Base-by-base conservation (phyloP, 2,113 vertebrate genomes). In the Cyprinus carpio region DNA sequence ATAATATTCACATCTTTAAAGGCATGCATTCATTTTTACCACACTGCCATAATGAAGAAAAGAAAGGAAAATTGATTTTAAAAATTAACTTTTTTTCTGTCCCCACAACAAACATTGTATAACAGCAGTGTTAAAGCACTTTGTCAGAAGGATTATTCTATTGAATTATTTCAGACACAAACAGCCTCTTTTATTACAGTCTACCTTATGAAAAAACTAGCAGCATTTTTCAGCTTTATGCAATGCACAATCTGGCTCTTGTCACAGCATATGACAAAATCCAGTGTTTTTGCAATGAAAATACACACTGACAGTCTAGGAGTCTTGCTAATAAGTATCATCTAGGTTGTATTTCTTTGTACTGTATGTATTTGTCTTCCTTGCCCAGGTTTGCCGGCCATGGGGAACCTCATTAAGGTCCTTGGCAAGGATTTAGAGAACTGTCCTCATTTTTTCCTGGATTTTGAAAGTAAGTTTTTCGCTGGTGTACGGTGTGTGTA, bases 391-490 rank as follows among this genome's bases (percentile, higher is more conserved):
- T 95, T 94, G 93, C 96, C 93, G 95, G 96, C 94, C 96, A 98
- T 98, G 97, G 97, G 97, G 96, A 98, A 98, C 95, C 97, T 98
- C 94, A 97, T 98, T 96, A 98, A 98, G 95, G 97, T 98, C 95
- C 94, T 97, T 95, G 96, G 96, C 94, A 98, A 98, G 97, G 97
- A 98, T 95, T 97, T 98, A 96, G 97, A 98, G 93, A 97, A 98
- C 95, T 97, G 96, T 97, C 97, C 97, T 93, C 97, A 97, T 96
- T 98, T 98, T 96, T 98, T 98, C 96, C 96, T 98, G 97, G 97
- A 98, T 95, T 98, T 98, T 93, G 97, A 98, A 97, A 98, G 97
- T 98, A 97, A 98, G 96, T 97, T 92, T 92, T 60, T 72, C 87
- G 54, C 85, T 86, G 88, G 91, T 90, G 92, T 91, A 87, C 76